These are phyloP conservation scores for Aplidium turbinatum DNA, from an alignment of 23 tunicate species.

Conservation along the genomic window DNA sequence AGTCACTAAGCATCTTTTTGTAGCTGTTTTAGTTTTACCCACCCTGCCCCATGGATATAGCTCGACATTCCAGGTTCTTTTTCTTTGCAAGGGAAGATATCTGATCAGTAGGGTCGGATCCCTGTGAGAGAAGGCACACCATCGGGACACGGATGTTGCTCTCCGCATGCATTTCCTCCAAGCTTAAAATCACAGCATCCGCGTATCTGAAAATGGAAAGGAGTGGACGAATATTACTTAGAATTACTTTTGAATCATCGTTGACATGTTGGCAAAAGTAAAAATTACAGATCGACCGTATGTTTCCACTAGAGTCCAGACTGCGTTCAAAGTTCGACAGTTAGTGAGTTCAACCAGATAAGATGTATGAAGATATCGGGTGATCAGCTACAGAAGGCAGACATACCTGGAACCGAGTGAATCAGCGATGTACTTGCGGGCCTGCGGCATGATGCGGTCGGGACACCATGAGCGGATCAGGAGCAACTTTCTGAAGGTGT, in stretches of 20 bases:
- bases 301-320: too few relatives aligned
- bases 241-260: not conserved
- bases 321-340: too few relatives aligned
- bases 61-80: conserved; percentile 81
- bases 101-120: conserved; percentile 98
- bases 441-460: conserved; percentile 99
- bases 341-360: too few relatives aligned
- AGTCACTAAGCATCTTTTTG: too few relatives aligned
- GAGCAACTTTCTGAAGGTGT: conserved; percentile 79
- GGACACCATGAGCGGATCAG: conserved; percentile 94
- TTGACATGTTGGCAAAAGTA: not conserved
- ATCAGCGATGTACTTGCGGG: conserved; percentile 80
- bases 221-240: too few relatives aligned
- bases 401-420: conserved; percentile 81
- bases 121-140: conserved; percentile 94
- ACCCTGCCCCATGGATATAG: conserved; percentile 99
- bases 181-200: conserved; percentile 90
- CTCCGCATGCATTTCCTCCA: conserved; percentile 85
- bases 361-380: too few relatives aligned
- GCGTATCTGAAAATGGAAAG: conserved; percentile 60
- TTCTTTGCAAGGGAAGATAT: conserved; percentile 84
- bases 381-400: too few relatives aligned
- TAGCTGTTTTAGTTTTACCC: not conserved
- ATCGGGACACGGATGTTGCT: conserved; percentile 92
- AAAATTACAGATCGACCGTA: not conserved